phyloP scores from a whole-genome alignment of 2,797 vertebrate species.

The Anguilla anguilla region DNA sequence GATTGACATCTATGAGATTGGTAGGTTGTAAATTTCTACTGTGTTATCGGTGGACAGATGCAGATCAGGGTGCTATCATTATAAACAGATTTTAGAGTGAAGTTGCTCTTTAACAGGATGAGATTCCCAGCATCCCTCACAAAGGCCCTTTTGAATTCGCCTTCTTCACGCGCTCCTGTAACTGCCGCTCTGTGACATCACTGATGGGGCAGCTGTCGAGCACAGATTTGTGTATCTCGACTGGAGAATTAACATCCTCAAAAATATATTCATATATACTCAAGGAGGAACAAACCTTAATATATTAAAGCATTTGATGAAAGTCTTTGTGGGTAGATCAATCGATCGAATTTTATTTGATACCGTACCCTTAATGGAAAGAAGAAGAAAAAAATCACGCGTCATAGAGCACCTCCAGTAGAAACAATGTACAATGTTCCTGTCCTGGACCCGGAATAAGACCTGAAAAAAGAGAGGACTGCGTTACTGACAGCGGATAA shows the following conservation, averaged over 20 bases:
- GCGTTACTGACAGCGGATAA: neutral
- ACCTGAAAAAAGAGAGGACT: neutral
- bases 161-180: neutral
- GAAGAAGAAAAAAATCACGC: too few species aligned
- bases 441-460: neutral
- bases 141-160: neutral
- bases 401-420: neutral
- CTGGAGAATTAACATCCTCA: neutral
- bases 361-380: neutral
- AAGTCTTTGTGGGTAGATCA: neutral
- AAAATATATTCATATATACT: neutral
- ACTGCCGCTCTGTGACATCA: neutral
- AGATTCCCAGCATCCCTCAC: neutral
- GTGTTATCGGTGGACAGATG: too few species aligned
- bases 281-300: neutral
- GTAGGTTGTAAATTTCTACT: too few species aligned
- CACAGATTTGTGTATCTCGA: neutral
- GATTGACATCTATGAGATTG: too few species aligned
- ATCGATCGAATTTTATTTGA: neutral
- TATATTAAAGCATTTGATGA: neutral
- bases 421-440: neutral
- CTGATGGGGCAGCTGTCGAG: neutral
- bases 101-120: too few species aligned
- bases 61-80: too few species aligned
- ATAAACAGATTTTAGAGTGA: too few species aligned